A percentile compares a stretch with the other conserved stretches of the same genome.
Conservation (phyloP, 2,797 vertebrate species). For the Sparus aurata region DNA sequence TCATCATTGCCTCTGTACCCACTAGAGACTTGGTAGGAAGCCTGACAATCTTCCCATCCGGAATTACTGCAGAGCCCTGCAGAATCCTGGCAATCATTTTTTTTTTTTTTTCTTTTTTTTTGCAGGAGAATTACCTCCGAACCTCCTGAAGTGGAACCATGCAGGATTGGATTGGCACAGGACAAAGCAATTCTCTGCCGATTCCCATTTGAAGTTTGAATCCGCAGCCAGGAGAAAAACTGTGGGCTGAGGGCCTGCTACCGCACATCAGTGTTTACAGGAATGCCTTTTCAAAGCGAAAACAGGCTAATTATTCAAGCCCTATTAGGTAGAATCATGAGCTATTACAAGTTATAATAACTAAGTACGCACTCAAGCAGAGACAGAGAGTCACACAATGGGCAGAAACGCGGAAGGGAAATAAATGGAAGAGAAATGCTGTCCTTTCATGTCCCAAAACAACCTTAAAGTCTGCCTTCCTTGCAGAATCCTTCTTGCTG, state of each 20-base stretch:
- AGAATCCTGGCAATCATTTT: slow-evolving; percentile 76
- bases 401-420: slow-evolving; percentile 15
- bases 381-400: slow-evolving; percentile 24
- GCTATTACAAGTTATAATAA: slow-evolving; percentile 69
- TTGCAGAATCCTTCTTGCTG: slow-evolving; percentile 36
- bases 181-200: slow-evolving; percentile 68
- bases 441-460: slow-evolving; percentile 40
- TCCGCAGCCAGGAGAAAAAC: slow-evolving; percentile 59
- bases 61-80: slow-evolving; percentile 73
- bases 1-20: slow-evolving; percentile 58
- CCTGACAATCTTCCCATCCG: slow-evolving; percentile 69
- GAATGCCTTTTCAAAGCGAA: slow-evolving; percentile 66
- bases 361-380: slow-evolving; percentile 42
- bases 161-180: slow-evolving; percentile 78
- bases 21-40: slow-evolving; percentile 64
- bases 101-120: slow-evolving; percentile 14
- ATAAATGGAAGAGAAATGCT: slow-evolving; percentile 32
- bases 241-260: slow-evolving; percentile 63
- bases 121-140: slow-evolving; percentile 77
- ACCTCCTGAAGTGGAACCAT: slow-evolving; percentile 77
- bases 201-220: slow-evolving; percentile 74
- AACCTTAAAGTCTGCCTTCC: slow-evolving; percentile 39
- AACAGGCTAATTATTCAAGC: slow-evolving; percentile 73
- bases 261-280: slow-evolving; percentile 69
- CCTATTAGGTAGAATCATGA: slow-evolving; percentile 67